These are phyloP conservation scores for Eilema sororculum DNA, from an alignment of 2,888 invertebrate genomes.

Conservation along the genomic window DNA sequence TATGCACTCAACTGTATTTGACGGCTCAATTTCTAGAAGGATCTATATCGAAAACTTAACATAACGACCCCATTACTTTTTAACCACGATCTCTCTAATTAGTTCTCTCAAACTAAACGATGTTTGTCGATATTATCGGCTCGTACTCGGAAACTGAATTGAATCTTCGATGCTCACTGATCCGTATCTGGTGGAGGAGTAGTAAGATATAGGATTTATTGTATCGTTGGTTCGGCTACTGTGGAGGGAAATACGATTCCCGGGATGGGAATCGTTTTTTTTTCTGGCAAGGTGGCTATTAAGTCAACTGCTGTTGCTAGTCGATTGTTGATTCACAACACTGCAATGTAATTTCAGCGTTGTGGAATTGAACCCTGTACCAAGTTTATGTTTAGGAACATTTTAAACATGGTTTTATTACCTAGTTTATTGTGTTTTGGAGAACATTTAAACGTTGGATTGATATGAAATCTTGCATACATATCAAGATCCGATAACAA, in stretches of 20 bases:
- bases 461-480: too few relatives aligned
- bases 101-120: conserved; percentile 30
- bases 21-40: conserved; percentile 16
- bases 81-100: conserved; percentile 48
- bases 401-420: too few relatives aligned
- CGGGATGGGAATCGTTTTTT: conserved; percentile 3
- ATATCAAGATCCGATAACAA: too few relatives aligned
- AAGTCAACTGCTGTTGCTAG: not conserved
- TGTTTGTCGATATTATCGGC: conserved; percentile 41
- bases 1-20: conserved; percentile 1
- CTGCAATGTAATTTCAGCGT: too few relatives aligned
- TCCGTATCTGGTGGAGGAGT: conserved; percentile 12
- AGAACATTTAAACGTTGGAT: too few relatives aligned
- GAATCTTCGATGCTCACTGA: conserved; percentile 16
- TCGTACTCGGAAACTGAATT: conserved; percentile 43
- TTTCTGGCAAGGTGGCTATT: conserved; percentile 10
- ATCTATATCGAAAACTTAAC: conserved; percentile 28
- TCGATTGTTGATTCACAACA: not conserved
- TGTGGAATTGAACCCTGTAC: too few relatives aligned
- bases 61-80: conserved; percentile 37
- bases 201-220: conserved; percentile 23
- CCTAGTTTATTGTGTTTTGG: too few relatives aligned
- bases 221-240: conserved; percentile 18
- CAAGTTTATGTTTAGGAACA: too few relatives aligned
- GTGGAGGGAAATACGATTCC: conserved; percentile 13